Percentiles rank a stretch among this genome's conserved stretches.
Evolutionary conservation across 2,797 vertebrate species (phyloP).

Genomic region (Periophthalmus magnuspinnatus): DNA sequence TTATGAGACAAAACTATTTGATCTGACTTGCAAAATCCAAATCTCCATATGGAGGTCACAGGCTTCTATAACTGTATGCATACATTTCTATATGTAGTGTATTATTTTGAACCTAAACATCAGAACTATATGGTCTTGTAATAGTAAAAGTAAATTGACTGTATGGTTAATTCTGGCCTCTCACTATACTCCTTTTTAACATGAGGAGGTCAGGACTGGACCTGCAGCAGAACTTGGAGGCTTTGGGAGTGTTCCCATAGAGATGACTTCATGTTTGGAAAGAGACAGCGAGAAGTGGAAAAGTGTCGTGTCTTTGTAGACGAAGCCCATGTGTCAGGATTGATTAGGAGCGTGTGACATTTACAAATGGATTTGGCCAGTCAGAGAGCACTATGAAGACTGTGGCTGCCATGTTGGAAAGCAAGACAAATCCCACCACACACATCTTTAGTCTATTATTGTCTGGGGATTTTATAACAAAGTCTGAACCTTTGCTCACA

Average conservation of each 20-base stretch:
- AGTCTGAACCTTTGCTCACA: neutral
- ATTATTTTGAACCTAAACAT: neutral
- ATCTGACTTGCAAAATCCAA: neutral
- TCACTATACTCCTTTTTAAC: neutral
- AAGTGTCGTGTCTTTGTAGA: slow-evolving; percentile 9
- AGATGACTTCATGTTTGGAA: slow-evolving; percentile 14
- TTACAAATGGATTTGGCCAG: slow-evolving; percentile 16
- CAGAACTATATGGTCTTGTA: neutral
- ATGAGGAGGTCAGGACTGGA: slow-evolving; percentile 1
- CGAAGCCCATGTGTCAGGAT: slow-evolving; percentile 14
- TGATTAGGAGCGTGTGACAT: slow-evolving; percentile 8
- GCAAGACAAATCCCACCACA: slow-evolving; percentile 5
- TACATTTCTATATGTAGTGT: neutral
- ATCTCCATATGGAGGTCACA: neutral
- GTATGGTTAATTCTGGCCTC: neutral
- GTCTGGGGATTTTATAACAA: neutral
- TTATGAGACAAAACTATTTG: no score
- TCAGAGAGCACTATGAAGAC: neutral
- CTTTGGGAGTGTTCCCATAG: neutral
- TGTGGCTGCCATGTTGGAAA: slow-evolving; percentile 4
- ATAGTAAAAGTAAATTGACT: neutral
- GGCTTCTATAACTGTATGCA: neutral
- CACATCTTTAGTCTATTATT: slow-evolving; percentile 13
- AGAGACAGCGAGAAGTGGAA: slow-evolving; percentile 7
- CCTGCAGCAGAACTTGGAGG: neutral